Percentiles rank a stretch among this genome's conserved stretches.
Evolutionary conservation across 1,140 invertebrate species (phyloP).

Genomic region (Zaprionus lachaisei): DNA sequence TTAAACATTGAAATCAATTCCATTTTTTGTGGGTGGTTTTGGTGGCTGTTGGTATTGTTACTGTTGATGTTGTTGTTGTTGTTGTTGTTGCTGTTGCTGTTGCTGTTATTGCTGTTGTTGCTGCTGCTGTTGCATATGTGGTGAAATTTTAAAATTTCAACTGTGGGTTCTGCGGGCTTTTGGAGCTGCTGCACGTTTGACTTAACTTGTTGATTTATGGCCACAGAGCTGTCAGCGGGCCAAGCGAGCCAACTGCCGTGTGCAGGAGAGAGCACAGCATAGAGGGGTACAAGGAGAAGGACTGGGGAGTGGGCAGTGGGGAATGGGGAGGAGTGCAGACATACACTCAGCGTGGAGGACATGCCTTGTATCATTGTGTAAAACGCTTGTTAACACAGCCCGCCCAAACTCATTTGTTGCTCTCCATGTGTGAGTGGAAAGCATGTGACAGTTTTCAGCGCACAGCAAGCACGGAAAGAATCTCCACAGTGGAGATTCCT

Average conservation of each 20-base stretch:
- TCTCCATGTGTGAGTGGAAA: conserved; percentile 19
- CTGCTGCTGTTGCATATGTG: conserved; percentile 51
- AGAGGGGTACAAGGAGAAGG: background rate
- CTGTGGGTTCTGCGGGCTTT: conserved; percentile 50
- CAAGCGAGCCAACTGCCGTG: conserved; percentile 66
- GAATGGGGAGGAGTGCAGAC: background rate
- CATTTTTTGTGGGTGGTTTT: conserved; percentile 51
- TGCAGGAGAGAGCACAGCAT: conserved; percentile 14
- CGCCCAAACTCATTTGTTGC: conserved; percentile 63
- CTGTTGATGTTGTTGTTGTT: conserved; percentile 48
- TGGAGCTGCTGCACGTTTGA: conserved; percentile 67
- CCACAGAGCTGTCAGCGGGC: conserved; percentile 70
- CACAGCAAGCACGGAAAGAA: conserved; percentile 15
- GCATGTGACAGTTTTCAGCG: conserved; percentile 62
- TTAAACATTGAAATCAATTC: conserved; percentile 83
- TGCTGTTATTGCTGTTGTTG: background rate
- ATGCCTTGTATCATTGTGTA: conserved; percentile 68
- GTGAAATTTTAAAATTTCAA: conserved; percentile 57
- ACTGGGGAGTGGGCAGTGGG: no score
- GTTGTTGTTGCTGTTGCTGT: conserved; percentile 22
- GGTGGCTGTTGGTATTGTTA: conserved; percentile 7
- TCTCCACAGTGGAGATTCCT: conserved; percentile 43
- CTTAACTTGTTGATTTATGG: conserved; percentile 83
- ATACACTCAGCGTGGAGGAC: conserved; percentile 22
- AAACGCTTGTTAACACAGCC: conserved; percentile 81